Percentiles rank a stretch among this genome's conserved stretches.
Evolutionary conservation across 2,113 vertebrate genomes (phyloP).

Genomic region (Ptilonorhynchus violaceus): DNA sequence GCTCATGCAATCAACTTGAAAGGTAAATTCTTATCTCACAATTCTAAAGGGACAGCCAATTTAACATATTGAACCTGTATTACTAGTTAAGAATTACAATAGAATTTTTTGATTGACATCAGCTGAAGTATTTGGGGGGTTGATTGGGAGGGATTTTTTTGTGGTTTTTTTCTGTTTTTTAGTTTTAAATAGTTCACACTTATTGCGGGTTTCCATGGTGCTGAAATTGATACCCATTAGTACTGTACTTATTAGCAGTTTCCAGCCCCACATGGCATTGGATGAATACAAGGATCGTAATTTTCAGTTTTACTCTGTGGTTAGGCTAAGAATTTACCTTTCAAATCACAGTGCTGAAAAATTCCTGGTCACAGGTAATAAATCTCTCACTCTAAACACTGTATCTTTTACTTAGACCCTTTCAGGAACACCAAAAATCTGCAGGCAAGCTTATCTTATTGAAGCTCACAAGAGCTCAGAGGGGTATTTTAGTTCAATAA

Average conservation of each 20-base stretch:
- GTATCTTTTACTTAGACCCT: not conserved
- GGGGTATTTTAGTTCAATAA: not conserved
- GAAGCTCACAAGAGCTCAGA: not conserved
- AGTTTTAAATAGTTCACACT: not conserved
- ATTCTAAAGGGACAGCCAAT: not conserved
- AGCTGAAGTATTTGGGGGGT: not conserved
- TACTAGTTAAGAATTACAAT: not conserved
- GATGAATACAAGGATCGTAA: not conserved
- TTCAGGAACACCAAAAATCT: not conserved
- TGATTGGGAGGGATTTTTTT: not conserved
- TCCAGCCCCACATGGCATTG: not conserved
- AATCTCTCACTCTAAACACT: not conserved
- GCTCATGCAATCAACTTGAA: not conserved
- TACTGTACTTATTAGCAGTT: not conserved
- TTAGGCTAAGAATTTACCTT: conserved; percentile 20
- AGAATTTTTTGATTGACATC: not conserved
- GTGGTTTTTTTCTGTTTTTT: rapidly evolving
- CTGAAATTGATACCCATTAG: not conserved
- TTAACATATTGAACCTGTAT: not conserved
- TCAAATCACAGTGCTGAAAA: not conserved
- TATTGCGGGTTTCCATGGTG: not conserved
- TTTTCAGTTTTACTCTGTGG: not conserved
- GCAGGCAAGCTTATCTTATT: not conserved
- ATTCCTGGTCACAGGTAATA: not conserved
- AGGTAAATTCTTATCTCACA: not conserved